Conservation (phyloP, 2,113 vertebrate species). For the Otocyon megalotis region DNA sequence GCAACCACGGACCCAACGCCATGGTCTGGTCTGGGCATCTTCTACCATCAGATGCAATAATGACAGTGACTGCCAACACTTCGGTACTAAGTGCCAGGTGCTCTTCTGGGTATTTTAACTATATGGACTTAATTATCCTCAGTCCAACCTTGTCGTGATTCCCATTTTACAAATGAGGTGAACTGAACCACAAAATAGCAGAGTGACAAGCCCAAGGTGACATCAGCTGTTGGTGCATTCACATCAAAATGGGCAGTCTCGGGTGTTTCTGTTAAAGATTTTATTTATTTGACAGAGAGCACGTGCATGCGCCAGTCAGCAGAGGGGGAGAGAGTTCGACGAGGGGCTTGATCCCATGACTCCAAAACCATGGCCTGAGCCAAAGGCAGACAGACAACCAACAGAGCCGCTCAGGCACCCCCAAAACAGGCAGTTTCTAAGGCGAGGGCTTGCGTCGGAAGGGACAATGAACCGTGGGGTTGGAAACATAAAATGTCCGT, state of each 20-base stretch:
- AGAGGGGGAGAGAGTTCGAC: too few species aligned
- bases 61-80: accelerated
- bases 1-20: background rate
- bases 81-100: background rate
- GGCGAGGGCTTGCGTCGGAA: too few species aligned
- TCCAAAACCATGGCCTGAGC: too few species aligned
- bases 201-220: background rate
- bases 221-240: background rate
- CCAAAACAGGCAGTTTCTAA: background rate
- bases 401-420: too few species aligned
- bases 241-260: background rate
- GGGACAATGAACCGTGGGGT: background rate
- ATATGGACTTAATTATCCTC: background rate
- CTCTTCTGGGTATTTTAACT: background rate
- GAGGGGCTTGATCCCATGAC: too few species aligned
- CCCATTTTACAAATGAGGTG: background rate
- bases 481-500: background rate
- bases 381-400: too few species aligned
- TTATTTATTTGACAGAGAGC: too few species aligned
- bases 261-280: too few species aligned
- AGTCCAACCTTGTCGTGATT: background rate
- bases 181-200: background rate
- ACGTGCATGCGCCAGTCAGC: too few species aligned
- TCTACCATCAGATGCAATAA: accelerated
- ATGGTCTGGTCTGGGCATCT: accelerated